Evolutionary conservation across 2,888 invertebrate species (phyloP).

Genomic region (Eurytoma adleriae): DNA sequence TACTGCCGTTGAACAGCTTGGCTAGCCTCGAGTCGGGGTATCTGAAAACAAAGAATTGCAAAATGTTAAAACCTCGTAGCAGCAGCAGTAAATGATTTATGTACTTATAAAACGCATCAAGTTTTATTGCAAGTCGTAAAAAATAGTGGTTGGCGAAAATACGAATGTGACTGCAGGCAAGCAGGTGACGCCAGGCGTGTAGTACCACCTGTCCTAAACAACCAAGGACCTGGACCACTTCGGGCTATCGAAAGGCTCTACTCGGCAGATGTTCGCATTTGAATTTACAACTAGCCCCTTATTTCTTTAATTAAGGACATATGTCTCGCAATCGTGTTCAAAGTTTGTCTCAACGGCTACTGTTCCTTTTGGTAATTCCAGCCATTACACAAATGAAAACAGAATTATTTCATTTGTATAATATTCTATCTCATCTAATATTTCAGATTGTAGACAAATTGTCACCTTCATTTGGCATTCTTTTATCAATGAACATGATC

Average conservation of each 20-base stretch:
- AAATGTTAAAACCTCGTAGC: background rate
- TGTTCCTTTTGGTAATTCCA: background rate
- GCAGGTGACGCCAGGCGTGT: slow-evolving; percentile 36
- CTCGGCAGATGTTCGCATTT: slow-evolving; percentile 30
- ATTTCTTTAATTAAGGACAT: slow-evolving; percentile 42
- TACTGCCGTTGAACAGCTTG: slow-evolving; percentile 95
- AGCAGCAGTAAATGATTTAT: too few relatives aligned
- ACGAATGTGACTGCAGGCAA: background rate
- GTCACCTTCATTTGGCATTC: too few relatives aligned
- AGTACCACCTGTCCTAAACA: slow-evolving; percentile 41
- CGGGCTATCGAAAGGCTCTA: slow-evolving; percentile 19
- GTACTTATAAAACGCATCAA: background rate
- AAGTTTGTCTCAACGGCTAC: background rate
- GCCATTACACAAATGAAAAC: too few relatives aligned
- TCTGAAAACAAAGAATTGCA: slow-evolving; percentile 78
- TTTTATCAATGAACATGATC: too few relatives aligned
- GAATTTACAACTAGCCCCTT: background rate
- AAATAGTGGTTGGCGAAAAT: slow-evolving; percentile 2
- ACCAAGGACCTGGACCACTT: background rate
- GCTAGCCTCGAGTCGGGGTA: slow-evolving; percentile 95
- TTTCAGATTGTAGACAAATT: too few relatives aligned
- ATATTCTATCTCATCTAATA: too few relatives aligned
- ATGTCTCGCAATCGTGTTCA: background rate
- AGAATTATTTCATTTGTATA: too few relatives aligned
- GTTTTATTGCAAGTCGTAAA: background rate